Base-by-base conservation (phyloP, 2,888 invertebrate genomes). In the Stenurella melanura region DNA sequence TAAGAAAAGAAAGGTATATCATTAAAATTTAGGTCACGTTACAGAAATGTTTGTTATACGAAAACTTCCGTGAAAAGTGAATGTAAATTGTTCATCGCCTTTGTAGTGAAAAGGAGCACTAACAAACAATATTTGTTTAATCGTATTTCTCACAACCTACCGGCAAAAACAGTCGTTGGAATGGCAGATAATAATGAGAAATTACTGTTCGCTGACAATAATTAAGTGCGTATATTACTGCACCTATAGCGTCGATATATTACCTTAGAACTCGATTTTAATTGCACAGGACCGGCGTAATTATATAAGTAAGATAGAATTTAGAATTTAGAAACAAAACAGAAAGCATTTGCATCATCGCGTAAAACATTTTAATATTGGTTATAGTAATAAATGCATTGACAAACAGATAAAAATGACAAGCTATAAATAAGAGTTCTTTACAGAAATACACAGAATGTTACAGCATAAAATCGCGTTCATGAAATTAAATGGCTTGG, bases 61-160 rank as follows among this genome's bases (percentile, higher is more conserved):
- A 58, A 21, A 58, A 58, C 50, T 50, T 50, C 6, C n/a, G n/a
- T 6, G n/a, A 7, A 50, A 50, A 50, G 50, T 15, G 50, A 50
- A n/a, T 50, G n/a, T 50, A 50, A n/a, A 12, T 15, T n/a, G 50
- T 50, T 50, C 15, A 5, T 50, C 50, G 50, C 50, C 6, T 50
- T 50, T 50, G 50, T 50, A 50, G 50, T 50, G 50, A 50, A 50
- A 50, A 50, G n/a, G n/a, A 50, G 2, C 7, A 15, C 50, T 42
- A 42, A 38, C 19, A 42, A n/a, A 42, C 50, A 21, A 64, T 38
- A 64, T 64, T 64, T 63, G 34, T 63, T 34, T 63, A 63, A 63
- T 63, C 34, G 12, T 18, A 18, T 18, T 64, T 64, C 64, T 64
- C 64, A 64, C 64, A 64, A 21, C 7, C 18, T 50, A 11, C 12